These are phyloP conservation scores for Pentalonia nigronervosa DNA, from an alignment of 1,140 invertebrate species.

Conservation along the genomic window DNA sequence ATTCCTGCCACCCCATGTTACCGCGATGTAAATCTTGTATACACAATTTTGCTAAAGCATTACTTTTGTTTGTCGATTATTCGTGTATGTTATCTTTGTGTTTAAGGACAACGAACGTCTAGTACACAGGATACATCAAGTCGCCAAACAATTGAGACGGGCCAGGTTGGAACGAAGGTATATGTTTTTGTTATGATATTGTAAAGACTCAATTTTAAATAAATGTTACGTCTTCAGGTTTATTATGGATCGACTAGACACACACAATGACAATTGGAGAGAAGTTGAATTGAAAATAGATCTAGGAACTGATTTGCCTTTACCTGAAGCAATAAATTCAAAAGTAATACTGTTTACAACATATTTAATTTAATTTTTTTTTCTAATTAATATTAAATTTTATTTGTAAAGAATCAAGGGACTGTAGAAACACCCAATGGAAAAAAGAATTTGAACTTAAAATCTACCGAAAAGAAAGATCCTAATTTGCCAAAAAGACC, in stretches of 20 bases:
- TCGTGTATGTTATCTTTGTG: not conserved
- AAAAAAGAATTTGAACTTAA: conserved; percentile 64
- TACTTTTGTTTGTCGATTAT: not conserved
- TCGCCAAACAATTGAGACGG: conserved; percentile 61
- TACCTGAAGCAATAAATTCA: conserved; percentile 35
- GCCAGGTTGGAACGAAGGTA: conserved; percentile 61
- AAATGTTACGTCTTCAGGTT: conserved; percentile 58
- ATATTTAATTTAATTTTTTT: not conserved
- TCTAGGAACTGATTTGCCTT: conserved; percentile 48
- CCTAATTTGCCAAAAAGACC: conserved; percentile 81
- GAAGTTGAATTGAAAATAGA: conserved; percentile 58
- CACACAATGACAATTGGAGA: conserved; percentile 62
- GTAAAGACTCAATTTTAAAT: not conserved
- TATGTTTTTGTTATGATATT: conserved; percentile 7
- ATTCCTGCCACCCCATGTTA: not conserved
- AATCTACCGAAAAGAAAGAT: conserved; percentile 69
- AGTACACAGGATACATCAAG: conserved; percentile 66
- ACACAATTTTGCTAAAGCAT: not conserved
- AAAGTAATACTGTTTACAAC: conserved; percentile 22
- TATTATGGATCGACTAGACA: conserved; percentile 62
- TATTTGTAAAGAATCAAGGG: conserved; percentile 27
- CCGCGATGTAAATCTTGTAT: not conserved
- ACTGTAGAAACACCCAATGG: conserved; percentile 43
- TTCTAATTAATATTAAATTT: not conserved
- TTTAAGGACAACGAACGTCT: conserved; percentile 70